phyloP scores from a whole-genome alignment of 2,797 vertebrate genomes.

The Propithecus perrieri region DNA sequence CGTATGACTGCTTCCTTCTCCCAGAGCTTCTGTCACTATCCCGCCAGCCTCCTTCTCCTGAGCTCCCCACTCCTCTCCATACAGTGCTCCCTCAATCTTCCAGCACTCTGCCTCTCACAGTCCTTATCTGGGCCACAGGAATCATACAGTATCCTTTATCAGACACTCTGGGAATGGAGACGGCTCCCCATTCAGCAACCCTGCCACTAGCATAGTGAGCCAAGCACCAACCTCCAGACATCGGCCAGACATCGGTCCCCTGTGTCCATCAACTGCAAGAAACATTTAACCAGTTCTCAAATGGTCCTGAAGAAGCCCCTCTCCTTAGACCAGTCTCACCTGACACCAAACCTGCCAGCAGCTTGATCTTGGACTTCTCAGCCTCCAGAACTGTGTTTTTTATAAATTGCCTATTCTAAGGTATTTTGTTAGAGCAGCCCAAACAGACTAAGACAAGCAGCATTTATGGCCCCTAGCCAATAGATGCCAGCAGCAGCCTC shows the following conservation, averaged over 20 bases:
- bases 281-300: background rate
- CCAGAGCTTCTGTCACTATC: background rate
- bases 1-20: background rate
- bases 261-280: background rate
- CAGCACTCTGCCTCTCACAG: background rate
- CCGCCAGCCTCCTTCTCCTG: background rate
- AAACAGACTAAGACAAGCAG: background rate
- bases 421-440: background rate
- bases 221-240: background rate
- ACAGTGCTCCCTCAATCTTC: background rate
- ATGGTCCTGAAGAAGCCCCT: background rate
- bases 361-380: background rate
- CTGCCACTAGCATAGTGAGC: background rate
- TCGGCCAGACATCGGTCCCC: accelerated
- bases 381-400: background rate
- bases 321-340: background rate
- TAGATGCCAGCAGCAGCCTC: background rate
- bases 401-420: background rate
- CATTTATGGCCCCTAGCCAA: background rate
- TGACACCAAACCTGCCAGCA: background rate
- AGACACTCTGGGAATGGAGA: background rate
- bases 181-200: background rate
- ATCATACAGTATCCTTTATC: background rate
- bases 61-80: background rate
- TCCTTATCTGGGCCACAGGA: background rate